These are phyloP conservation scores for Spodoptera picta DNA, from an alignment of 2,888 invertebrate species.

Conservation along the genomic window DNA sequence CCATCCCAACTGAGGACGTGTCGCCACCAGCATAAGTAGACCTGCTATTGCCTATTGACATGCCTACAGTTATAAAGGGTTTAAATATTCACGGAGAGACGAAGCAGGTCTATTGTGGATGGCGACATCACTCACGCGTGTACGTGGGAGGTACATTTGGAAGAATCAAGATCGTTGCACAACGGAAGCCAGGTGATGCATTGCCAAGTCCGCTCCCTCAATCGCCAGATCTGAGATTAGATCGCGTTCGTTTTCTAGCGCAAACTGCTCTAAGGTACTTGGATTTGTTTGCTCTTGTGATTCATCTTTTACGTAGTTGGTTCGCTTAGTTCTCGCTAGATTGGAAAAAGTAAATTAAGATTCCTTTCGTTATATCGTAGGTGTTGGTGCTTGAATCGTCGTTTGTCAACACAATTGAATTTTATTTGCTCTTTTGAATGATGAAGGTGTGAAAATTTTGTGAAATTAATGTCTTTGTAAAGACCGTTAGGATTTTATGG, in stretches of 20 bases:
- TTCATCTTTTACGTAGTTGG: conserved; percentile 64
- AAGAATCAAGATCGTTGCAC: conserved; percentile 85
- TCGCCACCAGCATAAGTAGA: conserved; percentile 63
- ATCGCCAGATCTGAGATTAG: conserved; percentile 81
- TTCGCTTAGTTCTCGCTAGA: conserved; percentile 58
- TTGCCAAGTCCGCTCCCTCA: conserved; percentile 79
- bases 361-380: conserved; percentile 51
- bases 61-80: conserved; percentile 42
- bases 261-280: conserved; percentile 74
- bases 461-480: conserved; percentile 18
- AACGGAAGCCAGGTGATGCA: conserved; percentile 87
- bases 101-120: conserved; percentile 66
- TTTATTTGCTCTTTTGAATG: conserved; percentile 38
- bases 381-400: conserved; percentile 32
- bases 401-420: conserved; percentile 49
- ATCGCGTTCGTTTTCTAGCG: conserved; percentile 79
- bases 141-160: conserved; percentile 84
- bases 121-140: conserved; percentile 74
- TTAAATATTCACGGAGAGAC: conserved; percentile 48
- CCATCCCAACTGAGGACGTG: conserved; percentile 66
- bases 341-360: conserved; percentile 67
- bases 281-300: conserved; percentile 73
- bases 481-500: conserved; percentile 22
- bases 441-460: conserved; percentile 41
- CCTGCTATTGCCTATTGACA: conserved; percentile 54